phyloP scores from a whole-genome alignment of 2,113 vertebrate species.

The Hoplias malabaricus region DNA sequence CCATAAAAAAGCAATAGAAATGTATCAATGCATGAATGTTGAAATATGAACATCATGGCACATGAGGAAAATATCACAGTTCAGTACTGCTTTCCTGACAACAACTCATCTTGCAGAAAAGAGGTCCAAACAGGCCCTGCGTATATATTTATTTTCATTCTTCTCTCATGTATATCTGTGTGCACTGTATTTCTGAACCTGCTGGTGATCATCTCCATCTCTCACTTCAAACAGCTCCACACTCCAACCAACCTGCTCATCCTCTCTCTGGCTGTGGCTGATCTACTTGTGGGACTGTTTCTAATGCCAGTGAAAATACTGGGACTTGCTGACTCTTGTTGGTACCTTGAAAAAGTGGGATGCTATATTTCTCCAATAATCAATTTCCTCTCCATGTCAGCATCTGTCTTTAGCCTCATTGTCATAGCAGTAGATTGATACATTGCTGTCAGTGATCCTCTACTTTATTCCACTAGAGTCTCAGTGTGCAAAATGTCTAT shows the following conservation, averaged over 20 bases:
- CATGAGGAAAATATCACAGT: neutral
- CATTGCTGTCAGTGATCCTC: neutral
- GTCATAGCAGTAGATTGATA: neutral
- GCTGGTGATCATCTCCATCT: no score
- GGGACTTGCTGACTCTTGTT: constrained; percentile 48
- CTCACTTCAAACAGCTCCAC: neutral
- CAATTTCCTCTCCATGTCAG: constrained; percentile 49
- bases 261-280: neutral
- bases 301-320: neutral
- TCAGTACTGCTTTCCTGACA: no score
- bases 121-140: no score
- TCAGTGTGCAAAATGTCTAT: neutral
- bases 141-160: no score
- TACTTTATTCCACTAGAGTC: neutral
- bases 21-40: neutral
- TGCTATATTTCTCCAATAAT: constrained; percentile 53
- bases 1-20: neutral
- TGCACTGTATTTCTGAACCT: no score
- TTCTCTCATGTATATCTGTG: no score
- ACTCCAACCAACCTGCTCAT: neutral
- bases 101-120: no score
- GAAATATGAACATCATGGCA: neutral
- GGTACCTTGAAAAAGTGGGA: constrained; percentile 57
- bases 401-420: constrained; percentile 54
- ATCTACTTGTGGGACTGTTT: neutral